These are phyloP conservation scores for Neoniphon sammara DNA, from an alignment of 2,797 vertebrate species.

Conservation along the genomic window DNA sequence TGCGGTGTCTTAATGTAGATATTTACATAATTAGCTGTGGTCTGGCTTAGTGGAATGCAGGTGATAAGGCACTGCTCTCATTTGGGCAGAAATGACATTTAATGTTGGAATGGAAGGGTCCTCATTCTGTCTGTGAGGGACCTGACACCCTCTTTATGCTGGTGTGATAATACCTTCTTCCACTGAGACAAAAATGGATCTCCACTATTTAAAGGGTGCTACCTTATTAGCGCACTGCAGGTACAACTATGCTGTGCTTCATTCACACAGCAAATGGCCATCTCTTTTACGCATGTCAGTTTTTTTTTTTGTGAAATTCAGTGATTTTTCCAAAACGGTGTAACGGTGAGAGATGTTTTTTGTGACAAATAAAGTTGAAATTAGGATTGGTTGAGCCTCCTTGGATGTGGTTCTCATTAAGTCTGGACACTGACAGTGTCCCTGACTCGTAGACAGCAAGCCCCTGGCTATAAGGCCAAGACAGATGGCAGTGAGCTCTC, in stretches of 20 bases:
- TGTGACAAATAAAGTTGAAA: not conserved
- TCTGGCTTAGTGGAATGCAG: not conserved
- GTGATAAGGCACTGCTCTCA: conserved; percentile 20
- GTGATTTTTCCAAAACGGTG: not conserved
- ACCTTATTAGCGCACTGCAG: conserved; percentile 7
- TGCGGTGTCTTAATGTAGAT: not conserved
- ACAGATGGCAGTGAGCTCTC: not conserved
- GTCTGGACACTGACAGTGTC: not conserved
- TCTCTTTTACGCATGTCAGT: not conserved
- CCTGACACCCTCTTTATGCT: conserved; percentile 8
- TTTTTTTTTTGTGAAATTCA: conserved; percentile 21
- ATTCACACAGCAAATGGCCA: conserved; percentile 19
- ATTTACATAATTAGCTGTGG: not conserved
- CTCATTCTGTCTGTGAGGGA: conserved; percentile 30
- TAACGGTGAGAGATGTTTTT: not conserved
- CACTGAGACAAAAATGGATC: conserved; percentile 18
- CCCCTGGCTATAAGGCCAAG: not conserved
- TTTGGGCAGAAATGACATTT: conserved; percentile 15
- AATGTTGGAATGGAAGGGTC: conserved; percentile 6
- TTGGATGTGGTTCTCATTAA: conserved; percentile 2
- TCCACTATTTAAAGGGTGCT: conserved; percentile 9
- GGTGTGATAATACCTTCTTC: conserved; percentile 29
- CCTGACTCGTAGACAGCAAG: not conserved
- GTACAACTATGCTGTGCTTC: conserved; percentile 7
- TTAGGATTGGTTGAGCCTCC: not conserved